phyloP scores from a whole-genome alignment of 1,140 invertebrate species.

The Catajapyx aquilonaris region DNA sequence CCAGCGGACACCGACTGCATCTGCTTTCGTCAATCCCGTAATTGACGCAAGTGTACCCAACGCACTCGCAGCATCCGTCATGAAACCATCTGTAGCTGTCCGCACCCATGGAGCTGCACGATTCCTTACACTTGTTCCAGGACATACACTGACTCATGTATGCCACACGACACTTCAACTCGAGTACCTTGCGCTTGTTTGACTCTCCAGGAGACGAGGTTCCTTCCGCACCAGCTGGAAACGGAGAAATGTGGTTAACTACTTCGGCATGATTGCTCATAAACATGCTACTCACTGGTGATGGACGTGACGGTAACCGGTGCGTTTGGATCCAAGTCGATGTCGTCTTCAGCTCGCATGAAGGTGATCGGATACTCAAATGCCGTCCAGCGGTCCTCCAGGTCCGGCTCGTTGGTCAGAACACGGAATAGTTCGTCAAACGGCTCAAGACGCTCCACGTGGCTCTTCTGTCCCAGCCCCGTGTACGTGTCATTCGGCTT shows the following conservation, averaged over 20 bases:
- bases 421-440: slow-evolving; percentile 62
- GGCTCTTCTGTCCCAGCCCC: slow-evolving; percentile 50
- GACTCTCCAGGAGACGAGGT: too few relatives aligned
- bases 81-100: slow-evolving; percentile 75
- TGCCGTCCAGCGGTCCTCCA: slow-evolving; percentile 47
- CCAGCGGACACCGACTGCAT: slow-evolving; percentile 16
- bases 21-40: slow-evolving; percentile 77
- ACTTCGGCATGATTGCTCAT: too few relatives aligned
- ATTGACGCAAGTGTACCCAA: slow-evolving; percentile 71
- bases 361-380: slow-evolving; percentile 58
- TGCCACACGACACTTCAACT: slow-evolving; percentile 77
- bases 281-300: too few relatives aligned
- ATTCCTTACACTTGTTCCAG: slow-evolving; percentile 59
- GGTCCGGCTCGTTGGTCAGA: slow-evolving; percentile 54
- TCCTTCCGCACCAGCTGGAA: background rate
- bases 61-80: slow-evolving; percentile 85
- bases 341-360: too few relatives aligned
- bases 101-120: slow-evolving; percentile 56
- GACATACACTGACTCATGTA: slow-evolving; percentile 81
- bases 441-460: slow-evolving; percentile 72
- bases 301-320: too few relatives aligned
- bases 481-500: slow-evolving; percentile 49
- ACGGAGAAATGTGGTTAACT: too few relatives aligned
- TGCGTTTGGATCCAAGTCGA: too few relatives aligned
- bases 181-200: too few relatives aligned